Conservation (phyloP, 2,113 vertebrate genomes). For the Puma concolor region DNA sequence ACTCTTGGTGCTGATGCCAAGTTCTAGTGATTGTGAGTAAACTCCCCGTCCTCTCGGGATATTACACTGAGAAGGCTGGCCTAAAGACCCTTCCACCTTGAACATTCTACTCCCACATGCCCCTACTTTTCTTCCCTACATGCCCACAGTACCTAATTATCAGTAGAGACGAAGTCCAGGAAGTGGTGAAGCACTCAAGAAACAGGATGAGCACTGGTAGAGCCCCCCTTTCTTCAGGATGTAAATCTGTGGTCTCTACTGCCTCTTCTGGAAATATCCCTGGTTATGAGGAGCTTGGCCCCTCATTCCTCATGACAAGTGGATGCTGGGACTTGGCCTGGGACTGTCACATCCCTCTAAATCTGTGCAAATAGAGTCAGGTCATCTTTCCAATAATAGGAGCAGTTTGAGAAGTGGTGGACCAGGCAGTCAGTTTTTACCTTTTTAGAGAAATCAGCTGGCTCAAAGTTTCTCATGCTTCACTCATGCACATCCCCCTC, state of each 20-base stretch:
- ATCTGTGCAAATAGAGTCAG: neutral
- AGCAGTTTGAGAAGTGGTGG: neutral
- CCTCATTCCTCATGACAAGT: neutral
- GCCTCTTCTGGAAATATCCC: slow-evolving; percentile 1
- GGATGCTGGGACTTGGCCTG: neutral
- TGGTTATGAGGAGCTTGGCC: neutral
- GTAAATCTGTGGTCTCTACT: neutral
- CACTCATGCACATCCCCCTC: neutral
- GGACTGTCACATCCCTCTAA: neutral
- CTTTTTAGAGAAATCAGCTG: neutral
- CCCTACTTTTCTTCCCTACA: neutral
- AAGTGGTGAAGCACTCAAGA: neutral
- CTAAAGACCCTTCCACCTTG: neutral
- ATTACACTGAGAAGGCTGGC: neutral
- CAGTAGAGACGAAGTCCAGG: neutral
- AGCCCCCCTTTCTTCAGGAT: neutral
- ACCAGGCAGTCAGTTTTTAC: neutral
- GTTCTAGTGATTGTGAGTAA: neutral
- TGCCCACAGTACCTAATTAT: neutral
- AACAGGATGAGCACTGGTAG: neutral
- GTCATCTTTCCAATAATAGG: neutral
- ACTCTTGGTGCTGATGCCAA: neutral
- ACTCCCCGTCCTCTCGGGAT: neutral
- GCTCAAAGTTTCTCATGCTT: neutral
- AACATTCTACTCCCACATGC: neutral